Evolutionary conservation across 2,797 vertebrate genomes (phyloP).

Genomic region (Potorous gilbertii): DNA sequence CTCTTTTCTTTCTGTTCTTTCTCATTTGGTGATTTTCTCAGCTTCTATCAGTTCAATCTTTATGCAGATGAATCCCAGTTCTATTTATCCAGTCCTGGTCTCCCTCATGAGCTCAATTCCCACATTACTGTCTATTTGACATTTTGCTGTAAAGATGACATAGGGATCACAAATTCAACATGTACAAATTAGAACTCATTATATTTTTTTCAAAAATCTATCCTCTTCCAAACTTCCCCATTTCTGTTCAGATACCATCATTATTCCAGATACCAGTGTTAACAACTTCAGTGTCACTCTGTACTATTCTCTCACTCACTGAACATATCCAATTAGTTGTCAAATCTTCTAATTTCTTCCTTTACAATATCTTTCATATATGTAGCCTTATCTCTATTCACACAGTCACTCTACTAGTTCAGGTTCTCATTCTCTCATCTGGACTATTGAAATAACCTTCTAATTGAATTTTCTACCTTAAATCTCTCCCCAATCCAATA

Average conservation of each 20-base stretch:
- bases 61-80: background rate
- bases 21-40: background rate
- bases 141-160: background rate
- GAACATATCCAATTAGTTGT: background rate
- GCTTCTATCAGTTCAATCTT: background rate
- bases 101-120: background rate
- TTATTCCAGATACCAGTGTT: background rate
- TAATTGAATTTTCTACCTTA: too few relatives aligned
- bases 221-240: background rate
- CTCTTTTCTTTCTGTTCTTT: background rate
- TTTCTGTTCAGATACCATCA: background rate
- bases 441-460: background rate
- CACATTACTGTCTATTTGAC: background rate
- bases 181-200: background rate
- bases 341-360: background rate
- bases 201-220: background rate
- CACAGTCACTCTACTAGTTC: background rate
- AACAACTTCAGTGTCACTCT: background rate
- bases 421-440: background rate
- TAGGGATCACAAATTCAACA: background rate
- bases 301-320: background rate
- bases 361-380: background rate
- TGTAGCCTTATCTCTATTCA: background rate
- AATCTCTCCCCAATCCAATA: background rate
- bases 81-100: background rate